Percentiles rank a stretch among this genome's conserved stretches.
phyloP scores from a whole-genome alignment of 2,888 invertebrate species.

The Zele albiditarsus region DNA sequence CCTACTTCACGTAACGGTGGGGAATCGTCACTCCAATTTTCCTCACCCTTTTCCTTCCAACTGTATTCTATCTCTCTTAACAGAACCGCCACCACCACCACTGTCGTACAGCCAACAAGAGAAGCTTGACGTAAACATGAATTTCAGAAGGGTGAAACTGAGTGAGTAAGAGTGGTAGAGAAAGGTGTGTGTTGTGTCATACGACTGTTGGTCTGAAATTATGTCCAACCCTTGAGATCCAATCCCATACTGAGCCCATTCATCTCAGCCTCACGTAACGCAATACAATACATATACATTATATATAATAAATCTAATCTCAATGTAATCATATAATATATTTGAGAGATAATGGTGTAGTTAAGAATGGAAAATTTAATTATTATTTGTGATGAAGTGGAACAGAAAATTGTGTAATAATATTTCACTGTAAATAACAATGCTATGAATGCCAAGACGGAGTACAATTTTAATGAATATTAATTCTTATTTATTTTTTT shows the following conservation, averaged over 20 bases:
- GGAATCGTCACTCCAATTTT: background rate
- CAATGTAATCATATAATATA: background rate
- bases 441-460: too few relatives aligned
- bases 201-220: slow-evolving; percentile 22
- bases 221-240: slow-evolving; percentile 17
- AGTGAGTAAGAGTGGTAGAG: background rate
- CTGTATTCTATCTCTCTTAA: background rate
- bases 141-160: background rate
- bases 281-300: background rate
- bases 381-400: background rate
- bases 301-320: background rate
- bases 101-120: background rate
- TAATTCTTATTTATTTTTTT: too few relatives aligned
- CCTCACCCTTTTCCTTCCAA: background rate
- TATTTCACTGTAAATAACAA: too few relatives aligned
- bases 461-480: too few relatives aligned
- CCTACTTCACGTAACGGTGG: slow-evolving; percentile 52
- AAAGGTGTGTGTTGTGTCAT: background rate
- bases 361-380: background rate
- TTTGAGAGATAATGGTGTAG: background rate
- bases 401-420: too few relatives aligned
- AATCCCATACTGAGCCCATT: slow-evolving; percentile 14
- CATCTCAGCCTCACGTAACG: slow-evolving; percentile 7
- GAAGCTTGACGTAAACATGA: background rate
- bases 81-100: slow-evolving; percentile 1